Evolutionary conservation across 2,113 vertebrate species (phyloP).

Genomic region (Chaenocephalus aceratus): DNA sequence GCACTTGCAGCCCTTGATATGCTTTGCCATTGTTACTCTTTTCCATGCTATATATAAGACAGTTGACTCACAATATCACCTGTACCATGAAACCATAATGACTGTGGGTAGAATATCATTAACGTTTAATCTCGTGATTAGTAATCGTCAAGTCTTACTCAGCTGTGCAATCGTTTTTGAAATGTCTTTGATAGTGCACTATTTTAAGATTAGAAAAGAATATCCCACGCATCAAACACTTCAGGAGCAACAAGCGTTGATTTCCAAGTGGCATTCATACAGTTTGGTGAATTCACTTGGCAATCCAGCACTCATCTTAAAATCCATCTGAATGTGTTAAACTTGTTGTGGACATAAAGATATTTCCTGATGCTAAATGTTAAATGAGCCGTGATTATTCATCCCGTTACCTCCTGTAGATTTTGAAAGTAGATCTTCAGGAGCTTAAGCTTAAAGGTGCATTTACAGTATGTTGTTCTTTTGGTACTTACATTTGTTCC

Average conservation of each 20-base stretch:
- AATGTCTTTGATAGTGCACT: neutral
- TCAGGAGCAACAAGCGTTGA: neutral
- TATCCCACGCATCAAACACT: neutral
- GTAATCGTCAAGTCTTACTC: neutral
- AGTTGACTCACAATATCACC: neutral
- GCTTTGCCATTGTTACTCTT: too few relatives aligned
- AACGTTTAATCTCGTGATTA: neutral
- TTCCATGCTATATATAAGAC: neutral
- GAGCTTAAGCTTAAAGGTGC: neutral
- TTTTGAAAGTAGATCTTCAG: neutral
- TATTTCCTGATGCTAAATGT: neutral
- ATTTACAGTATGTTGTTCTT: neutral
- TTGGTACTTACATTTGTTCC: neutral
- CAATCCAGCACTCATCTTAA: neutral
- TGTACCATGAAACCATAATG: neutral
- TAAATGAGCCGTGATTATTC: neutral
- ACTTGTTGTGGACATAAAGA: neutral
- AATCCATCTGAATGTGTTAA: conserved; percentile 20
- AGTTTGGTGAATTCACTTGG: neutral
- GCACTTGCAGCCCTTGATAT: neutral
- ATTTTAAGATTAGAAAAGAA: neutral
- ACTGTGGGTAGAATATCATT: neutral
- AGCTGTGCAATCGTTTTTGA: neutral
- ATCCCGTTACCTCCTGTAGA: neutral
- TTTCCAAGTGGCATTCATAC: neutral